Conservation (phyloP, 2,113 vertebrate genomes). For the Spea multiplicata region DNA sequence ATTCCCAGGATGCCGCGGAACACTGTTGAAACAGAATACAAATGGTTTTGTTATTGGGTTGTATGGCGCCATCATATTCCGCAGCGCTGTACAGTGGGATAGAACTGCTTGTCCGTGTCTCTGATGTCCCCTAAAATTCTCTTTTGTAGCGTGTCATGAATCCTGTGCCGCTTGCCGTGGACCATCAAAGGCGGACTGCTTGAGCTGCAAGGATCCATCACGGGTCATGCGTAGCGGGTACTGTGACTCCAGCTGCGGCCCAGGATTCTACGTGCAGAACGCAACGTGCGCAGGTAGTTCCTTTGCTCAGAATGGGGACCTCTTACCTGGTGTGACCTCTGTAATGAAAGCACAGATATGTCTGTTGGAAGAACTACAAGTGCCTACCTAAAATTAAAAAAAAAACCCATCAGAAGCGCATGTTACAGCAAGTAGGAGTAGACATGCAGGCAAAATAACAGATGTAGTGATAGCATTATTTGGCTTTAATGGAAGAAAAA, state of each 20-base stretch:
- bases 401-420: constrained; percentile 10
- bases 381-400: constrained; percentile 22
- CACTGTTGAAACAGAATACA: too few species aligned
- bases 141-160: constrained; percentile 75
- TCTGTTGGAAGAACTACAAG: neutral
- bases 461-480: constrained; percentile 3
- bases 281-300: constrained; percentile 76
- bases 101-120: neutral
- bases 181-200: constrained; percentile 68
- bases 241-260: constrained; percentile 74
- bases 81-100: too few species aligned
- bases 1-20: too few species aligned
- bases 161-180: constrained; percentile 80
- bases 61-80: too few species aligned
- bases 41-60: too few species aligned
- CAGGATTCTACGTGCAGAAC: constrained; percentile 69
- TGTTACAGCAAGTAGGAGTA: constrained; percentile 22
- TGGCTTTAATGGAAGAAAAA: constrained; percentile 6
- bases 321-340: constrained; percentile 11
- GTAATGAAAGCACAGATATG: neutral
- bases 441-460: neutral
- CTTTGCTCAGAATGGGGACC: neutral
- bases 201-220: constrained; percentile 68
- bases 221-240: constrained; percentile 66
- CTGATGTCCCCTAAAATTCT: neutral